These are phyloP conservation scores for Drosophila leontia DNA, from an alignment of 1,140 invertebrate genomes.

Conservation along the genomic window DNA sequence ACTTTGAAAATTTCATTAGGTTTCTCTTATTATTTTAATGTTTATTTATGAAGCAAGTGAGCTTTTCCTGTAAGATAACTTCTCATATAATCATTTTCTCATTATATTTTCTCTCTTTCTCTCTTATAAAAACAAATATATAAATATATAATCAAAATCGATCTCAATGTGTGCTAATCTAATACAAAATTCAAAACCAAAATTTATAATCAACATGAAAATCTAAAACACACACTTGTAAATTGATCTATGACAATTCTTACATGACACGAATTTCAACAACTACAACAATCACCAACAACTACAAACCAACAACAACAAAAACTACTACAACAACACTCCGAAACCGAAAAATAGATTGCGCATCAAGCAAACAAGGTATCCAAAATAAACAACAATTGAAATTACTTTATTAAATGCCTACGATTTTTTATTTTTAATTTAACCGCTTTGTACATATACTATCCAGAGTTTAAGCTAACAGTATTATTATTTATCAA, in stretches of 20 bases:
- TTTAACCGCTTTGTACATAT: slow-evolving; percentile 67
- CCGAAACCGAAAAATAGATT: slow-evolving; percentile 74
- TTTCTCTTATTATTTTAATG: slow-evolving; percentile 2
- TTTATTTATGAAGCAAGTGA: slow-evolving; percentile 30
- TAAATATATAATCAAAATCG: slow-evolving; percentile 53
- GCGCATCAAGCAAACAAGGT: slow-evolving; percentile 85
- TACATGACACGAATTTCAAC: slow-evolving; percentile 71
- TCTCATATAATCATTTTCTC: slow-evolving; percentile 80
- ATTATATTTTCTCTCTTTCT: slow-evolving; percentile 79
- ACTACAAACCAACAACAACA: slow-evolving; percentile 62
- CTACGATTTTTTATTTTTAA: slow-evolving; percentile 44
- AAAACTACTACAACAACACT: slow-evolving; percentile 59
- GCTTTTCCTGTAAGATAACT: slow-evolving; percentile 72
- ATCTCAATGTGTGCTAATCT: slow-evolving; percentile 80
- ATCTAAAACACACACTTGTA: slow-evolving; percentile 64
- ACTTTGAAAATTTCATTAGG: slow-evolving; percentile 24
- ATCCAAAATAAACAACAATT: slow-evolving; percentile 67
- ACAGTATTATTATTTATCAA: slow-evolving; percentile 11
- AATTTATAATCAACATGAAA: slow-evolving; percentile 61
- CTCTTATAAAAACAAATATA: slow-evolving; percentile 55
- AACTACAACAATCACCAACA: slow-evolving; percentile 57
- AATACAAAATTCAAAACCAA: slow-evolving; percentile 46
- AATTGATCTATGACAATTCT: slow-evolving; percentile 70
- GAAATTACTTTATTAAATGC: slow-evolving; percentile 67
- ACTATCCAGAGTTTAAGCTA: slow-evolving; percentile 31